Conservation (phyloP, 1,140 invertebrate genomes). For the Ceratosolen solmsi region DNA sequence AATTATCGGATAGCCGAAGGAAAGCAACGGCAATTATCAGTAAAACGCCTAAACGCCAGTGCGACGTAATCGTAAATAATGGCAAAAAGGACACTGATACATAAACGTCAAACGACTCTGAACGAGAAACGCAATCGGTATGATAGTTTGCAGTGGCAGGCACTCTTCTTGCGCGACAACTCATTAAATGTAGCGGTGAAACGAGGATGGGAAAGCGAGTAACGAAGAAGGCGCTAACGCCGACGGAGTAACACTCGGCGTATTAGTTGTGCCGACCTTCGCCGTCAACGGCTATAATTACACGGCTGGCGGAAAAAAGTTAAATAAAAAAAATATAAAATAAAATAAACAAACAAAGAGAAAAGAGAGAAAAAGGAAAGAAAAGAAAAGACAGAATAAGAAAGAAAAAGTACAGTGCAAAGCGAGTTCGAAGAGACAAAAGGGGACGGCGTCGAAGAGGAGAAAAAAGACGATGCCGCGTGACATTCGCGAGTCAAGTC, state of each 20-base stretch:
- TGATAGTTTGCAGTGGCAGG: too few species aligned
- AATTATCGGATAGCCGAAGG: background rate
- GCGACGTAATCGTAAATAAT: background rate
- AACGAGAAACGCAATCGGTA: background rate
- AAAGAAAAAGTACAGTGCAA: slow-evolving; percentile 34
- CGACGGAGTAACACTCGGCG: too few species aligned
- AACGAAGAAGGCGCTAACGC: too few species aligned
- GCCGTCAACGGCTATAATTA: too few species aligned
- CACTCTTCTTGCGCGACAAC: too few species aligned
- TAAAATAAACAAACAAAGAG: background rate
- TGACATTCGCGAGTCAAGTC: slow-evolving; percentile 26
- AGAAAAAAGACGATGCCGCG: slow-evolving; percentile 36
- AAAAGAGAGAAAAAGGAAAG: background rate
- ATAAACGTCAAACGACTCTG: background rate
- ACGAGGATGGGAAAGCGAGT: too few species aligned
- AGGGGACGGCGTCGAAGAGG: background rate
- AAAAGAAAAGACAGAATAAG: slow-evolving; percentile 17
- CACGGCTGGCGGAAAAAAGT: too few species aligned
- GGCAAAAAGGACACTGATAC: background rate
- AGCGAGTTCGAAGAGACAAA: slow-evolving; percentile 32
- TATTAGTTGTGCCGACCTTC: too few species aligned
- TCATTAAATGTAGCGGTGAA: too few species aligned
- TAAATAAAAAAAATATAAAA: too few species aligned
- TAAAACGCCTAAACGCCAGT: background rate
- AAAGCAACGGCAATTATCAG: slow-evolving; percentile 12